Evolutionary conservation across 1,140 invertebrate genomes (phyloP).

Genomic region (Cyrtorhinus lividipennis): DNA sequence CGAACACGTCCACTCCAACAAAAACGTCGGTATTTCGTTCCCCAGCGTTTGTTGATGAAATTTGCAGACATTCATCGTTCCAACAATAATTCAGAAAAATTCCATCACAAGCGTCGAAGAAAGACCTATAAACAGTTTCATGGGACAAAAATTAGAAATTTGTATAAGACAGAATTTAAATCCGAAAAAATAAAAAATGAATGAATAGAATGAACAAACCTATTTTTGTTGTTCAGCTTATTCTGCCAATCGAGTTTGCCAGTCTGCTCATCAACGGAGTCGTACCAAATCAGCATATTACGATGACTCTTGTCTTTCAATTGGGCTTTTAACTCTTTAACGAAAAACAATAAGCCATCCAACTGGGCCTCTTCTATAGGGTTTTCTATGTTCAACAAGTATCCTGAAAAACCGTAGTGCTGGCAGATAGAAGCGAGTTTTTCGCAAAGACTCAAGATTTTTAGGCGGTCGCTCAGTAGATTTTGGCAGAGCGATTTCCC

Average conservation of each 20-base stretch:
- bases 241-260: slow-evolving; percentile 86
- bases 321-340: slow-evolving; percentile 21
- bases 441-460: slow-evolving; percentile 43
- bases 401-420: slow-evolving; percentile 80
- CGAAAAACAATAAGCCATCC: slow-evolving; percentile 28
- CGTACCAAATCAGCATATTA: slow-evolving; percentile 5
- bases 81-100: slow-evolving; percentile 94
- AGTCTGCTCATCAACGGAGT: slow-evolving; percentile 33
- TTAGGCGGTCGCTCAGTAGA: slow-evolving; percentile 42
- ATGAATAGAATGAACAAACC: slow-evolving; percentile 41
- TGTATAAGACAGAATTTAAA: too few species aligned
- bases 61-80: slow-evolving; percentile 47
- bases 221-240: slow-evolving; percentile 69
- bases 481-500: slow-evolving; percentile 52
- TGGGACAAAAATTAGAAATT: too few species aligned
- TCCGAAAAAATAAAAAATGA: too few species aligned
- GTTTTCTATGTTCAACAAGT: slow-evolving; percentile 94
- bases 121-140: slow-evolving; percentile 55
- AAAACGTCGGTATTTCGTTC: slow-evolving; percentile 56
- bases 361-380: slow-evolving; percentile 38
- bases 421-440: slow-evolving; percentile 55
- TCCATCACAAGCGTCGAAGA: slow-evolving; percentile 79
- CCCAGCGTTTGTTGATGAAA: slow-evolving; percentile 34
- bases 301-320: slow-evolving; percentile 13
- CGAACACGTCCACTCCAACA: slow-evolving; percentile 92